phyloP scores from a whole-genome alignment of 2,888 invertebrate genomes.

The Synanthedon formicaeformis region DNA sequence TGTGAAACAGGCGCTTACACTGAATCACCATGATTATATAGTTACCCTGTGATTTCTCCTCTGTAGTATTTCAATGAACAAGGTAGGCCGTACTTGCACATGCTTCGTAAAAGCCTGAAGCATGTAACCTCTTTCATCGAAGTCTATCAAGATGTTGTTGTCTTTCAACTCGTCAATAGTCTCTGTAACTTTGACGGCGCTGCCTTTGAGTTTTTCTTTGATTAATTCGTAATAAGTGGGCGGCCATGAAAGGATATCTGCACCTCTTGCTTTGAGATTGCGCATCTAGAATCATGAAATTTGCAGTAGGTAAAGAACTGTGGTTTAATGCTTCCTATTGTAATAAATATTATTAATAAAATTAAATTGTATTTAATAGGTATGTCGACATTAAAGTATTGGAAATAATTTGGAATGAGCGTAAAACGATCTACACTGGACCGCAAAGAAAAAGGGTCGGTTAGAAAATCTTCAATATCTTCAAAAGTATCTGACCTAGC shows the following conservation, averaged over 20 bases:
- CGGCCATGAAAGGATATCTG: conserved; percentile 90
- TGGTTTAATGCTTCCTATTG: too few species aligned
- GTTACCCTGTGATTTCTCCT: conserved; percentile 91
- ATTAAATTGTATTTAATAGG: too few species aligned
- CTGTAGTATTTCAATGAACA: conserved; percentile 96
- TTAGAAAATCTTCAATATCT: too few species aligned
- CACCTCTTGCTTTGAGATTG: conserved; percentile 83
- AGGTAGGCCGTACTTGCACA: conserved; percentile 93
- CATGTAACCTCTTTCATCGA: conserved; percentile 96
- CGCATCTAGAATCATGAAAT: conserved; percentile 58
- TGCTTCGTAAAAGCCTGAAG: conserved; percentile 96
- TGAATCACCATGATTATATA: too few species aligned
- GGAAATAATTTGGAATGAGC: too few species aligned
- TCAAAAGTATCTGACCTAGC: too few species aligned
- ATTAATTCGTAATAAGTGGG: conserved; percentile 89
- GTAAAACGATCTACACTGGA: too few species aligned
- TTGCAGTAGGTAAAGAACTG: background rate
- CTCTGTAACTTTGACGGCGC: conserved; percentile 79
- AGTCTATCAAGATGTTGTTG: conserved; percentile 93
- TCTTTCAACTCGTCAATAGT: conserved; percentile 84
- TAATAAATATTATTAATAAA: too few species aligned
- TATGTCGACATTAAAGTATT: too few species aligned
- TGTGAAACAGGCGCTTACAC: too few species aligned
- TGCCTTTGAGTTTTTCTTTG: conserved; percentile 77
- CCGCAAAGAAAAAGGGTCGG: too few species aligned